Evolutionary conservation across 2,797 vertebrate genomes (phyloP), one percentile per base, ranked within the genome.

Genomic region (Coccyzus lansbergi): DNA sequence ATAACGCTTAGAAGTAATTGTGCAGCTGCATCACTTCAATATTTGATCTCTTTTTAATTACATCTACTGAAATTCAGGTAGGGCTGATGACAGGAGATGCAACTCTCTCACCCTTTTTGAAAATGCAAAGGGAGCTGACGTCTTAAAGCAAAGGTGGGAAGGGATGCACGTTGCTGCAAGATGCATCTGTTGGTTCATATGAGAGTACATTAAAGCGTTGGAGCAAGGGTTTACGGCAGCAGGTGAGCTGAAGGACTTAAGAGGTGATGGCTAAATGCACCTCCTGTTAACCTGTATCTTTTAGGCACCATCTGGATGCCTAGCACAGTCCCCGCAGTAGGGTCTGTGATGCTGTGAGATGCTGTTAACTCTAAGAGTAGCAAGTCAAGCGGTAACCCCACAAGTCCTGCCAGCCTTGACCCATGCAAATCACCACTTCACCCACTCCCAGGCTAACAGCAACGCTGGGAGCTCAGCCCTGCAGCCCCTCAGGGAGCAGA

Each of bases 141-240:
- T 31, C 74, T 60, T 33, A 28, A 72, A 69, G 51, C 40, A 40
- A 38, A 59, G 71, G 67, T 20, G 36, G 65, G 38, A 29, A 15
- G 48, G 62, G 38, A 85, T 53, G 38, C n/a, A 4, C 0, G 0
- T 31, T 9, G 31, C 3, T 3, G 31, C 26, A 4, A 12, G 49
- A 28, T 14, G 49, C 49, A 51, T 28, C 49, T 28, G 15, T 14
- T 16, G 36, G 44, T 25, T 31, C 44, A 29, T 22, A n/a, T 20
- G 48, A 63, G 31, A 83, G 51, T 56, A 55, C 64, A 83, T 71
- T 38, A 80, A 60, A 60, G 71, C 53, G 53, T 10, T 52, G 52
- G 70, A 88, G 33, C 20, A 3, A 3, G 58, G 80, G 22, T 44
- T 42, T 25, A 26, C 14, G 33, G 16, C 20, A 51, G 83, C 63